Base-by-base conservation (phyloP, 2,888 invertebrate genomes). In the Ptychoptera albimana region DNA sequence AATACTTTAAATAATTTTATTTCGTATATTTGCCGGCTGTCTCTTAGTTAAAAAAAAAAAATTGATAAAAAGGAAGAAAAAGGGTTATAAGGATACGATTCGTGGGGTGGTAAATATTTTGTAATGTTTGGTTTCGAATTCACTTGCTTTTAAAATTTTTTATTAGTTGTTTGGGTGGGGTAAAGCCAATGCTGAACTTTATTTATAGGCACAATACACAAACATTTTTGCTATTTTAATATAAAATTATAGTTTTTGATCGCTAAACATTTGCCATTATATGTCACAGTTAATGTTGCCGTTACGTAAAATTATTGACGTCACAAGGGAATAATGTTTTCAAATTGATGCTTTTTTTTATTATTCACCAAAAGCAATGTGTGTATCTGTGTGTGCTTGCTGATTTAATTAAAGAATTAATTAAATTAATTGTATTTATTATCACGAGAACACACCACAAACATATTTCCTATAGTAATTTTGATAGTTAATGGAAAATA, bases 321-420 rank as follows among this genome's bases (percentile, higher is more conserved):
- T 42, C 42, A 42, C 23, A 29, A 16, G 42, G 42, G 42, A 36
- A 36, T 42, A 35, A 42, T 42, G 42, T 16, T 42, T 42, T 36
- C 45, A 45, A 49, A 47, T 47, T 46, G 47, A 49, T 47, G 46
- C 42, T 49, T 46, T 23, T 23, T 23, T 23, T 23, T 23, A 23
- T 41, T 44, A n/a, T n/a, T n/a, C n/a, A n/a, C n/a, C n/a, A n/a
- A n/a, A n/a, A n/a, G n/a, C n/a, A n/a, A n/a, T n/a, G n/a, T n/a
- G n/a, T n/a, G 49, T 47, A 49, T 47, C 45, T 46, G 46, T 49
- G 45, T 47, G 40, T 31, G 47, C 47, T 49, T 46, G 45, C 49
- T 45, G 44, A 49, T 49, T 49, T 49, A 49, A 49, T 49, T 49
- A 49, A 49, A 49, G 47, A 47, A 47, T 47, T 49, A 47, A 49